Percentiles rank a stretch among this genome's conserved stretches.
Evolutionary conservation across 2,797 vertebrate genomes (phyloP).

Genomic region (Coreius guichenoti): DNA sequence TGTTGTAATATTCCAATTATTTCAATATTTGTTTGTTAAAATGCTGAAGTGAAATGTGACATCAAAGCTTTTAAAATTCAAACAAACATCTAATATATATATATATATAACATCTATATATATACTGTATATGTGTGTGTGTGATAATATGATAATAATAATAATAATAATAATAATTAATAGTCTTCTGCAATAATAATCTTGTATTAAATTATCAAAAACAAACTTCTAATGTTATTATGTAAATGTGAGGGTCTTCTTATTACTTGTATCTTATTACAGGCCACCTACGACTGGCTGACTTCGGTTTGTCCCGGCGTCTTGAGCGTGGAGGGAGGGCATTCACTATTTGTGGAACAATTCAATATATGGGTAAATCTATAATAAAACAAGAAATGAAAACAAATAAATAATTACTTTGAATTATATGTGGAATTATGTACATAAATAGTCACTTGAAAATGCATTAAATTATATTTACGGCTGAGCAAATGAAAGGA

Average conservation of each 20-base stretch:
- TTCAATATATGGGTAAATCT: slow-evolving; percentile 93
- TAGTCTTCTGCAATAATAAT: background rate
- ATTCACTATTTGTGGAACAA: slow-evolving; percentile 90
- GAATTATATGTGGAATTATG: background rate
- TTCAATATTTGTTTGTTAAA: background rate
- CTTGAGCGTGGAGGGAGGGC: slow-evolving; percentile 82
- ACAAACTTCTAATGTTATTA: background rate
- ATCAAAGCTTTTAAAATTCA: background rate
- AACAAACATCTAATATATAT: background rate
- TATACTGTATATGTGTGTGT: too few relatives aligned
- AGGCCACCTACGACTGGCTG: slow-evolving; percentile 92
- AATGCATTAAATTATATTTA: background rate
- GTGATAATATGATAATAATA: background rate
- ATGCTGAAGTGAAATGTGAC: background rate
- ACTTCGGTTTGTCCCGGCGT: slow-evolving; percentile 87
- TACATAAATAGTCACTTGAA: background rate
- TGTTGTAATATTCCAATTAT: background rate
- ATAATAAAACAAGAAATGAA: slow-evolving; percentile 35
- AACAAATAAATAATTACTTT: slow-evolving; percentile 9
- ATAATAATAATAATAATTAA: background rate
- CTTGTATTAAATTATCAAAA: background rate
- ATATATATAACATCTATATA: background rate
- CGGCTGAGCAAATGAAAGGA: background rate
- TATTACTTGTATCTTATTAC: slow-evolving; percentile 15
- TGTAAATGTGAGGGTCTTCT: background rate